These are phyloP conservation scores for Urocitellus parryii DNA, from an alignment of 2,113 vertebrate genomes.

Conservation along the genomic window DNA sequence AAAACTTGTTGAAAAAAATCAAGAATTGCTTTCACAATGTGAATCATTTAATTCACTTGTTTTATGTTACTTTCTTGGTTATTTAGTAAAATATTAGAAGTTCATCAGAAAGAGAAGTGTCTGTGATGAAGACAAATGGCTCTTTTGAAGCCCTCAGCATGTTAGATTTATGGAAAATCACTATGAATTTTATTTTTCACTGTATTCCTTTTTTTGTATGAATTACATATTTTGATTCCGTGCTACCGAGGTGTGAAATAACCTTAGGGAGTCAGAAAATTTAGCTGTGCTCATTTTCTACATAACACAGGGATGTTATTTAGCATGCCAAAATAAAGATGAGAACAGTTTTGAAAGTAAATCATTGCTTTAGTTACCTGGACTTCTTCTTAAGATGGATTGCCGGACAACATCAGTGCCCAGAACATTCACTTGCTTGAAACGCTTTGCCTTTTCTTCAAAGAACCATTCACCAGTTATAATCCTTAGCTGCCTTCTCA, in stretches of 20 bases:
- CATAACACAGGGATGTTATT: background rate
- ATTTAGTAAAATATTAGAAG: slow-evolving; percentile 47
- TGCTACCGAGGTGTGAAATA: slow-evolving; percentile 1
- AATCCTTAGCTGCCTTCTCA: slow-evolving; percentile 92
- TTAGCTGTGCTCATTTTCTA: slow-evolving; percentile 28
- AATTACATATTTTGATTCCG: slow-evolving; percentile 30
- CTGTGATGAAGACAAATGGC: slow-evolving; percentile 40
- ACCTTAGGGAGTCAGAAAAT: slow-evolving; percentile 43
- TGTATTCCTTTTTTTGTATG: slow-evolving; percentile 14
- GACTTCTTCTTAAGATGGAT: slow-evolving; percentile 91
- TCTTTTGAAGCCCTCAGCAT: slow-evolving; percentile 25
- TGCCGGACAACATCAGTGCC: slow-evolving; percentile 94
- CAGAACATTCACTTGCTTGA: slow-evolving; percentile 87
- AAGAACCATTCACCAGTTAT: slow-evolving; percentile 98
- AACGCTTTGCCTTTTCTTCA: slow-evolving; percentile 96
- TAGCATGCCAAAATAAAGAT: background rate
- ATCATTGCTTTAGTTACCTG: slow-evolving; percentile 85
- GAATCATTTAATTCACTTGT: slow-evolving; percentile 8
- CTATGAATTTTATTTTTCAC: slow-evolving; percentile 38
- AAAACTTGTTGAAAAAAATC: slow-evolving; percentile 25
- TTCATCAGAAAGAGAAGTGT: background rate
- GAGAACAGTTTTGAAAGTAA: slow-evolving; percentile 21
- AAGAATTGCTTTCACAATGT: slow-evolving; percentile 36
- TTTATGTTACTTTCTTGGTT: slow-evolving; percentile 49
- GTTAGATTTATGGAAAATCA: slow-evolving; percentile 45